These are phyloP conservation scores for Lochmaea capreae DNA, from an alignment of 2,888 invertebrate genomes.

Conservation along the genomic window DNA sequence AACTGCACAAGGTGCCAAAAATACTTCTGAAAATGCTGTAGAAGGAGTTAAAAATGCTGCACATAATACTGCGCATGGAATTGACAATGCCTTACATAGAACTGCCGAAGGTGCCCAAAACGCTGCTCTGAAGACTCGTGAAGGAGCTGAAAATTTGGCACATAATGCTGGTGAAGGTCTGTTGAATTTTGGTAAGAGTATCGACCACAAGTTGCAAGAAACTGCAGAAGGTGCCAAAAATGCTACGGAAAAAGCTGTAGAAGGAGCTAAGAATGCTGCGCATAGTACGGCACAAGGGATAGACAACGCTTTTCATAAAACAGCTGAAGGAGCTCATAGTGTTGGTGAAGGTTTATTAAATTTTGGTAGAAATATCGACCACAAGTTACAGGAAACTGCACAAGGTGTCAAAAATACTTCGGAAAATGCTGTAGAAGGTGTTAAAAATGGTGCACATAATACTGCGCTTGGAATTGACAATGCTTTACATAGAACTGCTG, in stretches of 20 bases:
- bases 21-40: constrained; percentile 38
- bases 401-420: too few relatives aligned
- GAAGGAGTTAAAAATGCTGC: constrained; percentile 37
- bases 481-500: too few relatives aligned
- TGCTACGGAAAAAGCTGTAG: constrained; percentile 35
- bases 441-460: too few relatives aligned
- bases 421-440: too few relatives aligned
- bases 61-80: constrained; percentile 16
- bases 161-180: constrained; percentile 4
- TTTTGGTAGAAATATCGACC: not conserved
- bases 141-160: constrained; percentile 38
- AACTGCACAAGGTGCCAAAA: constrained; percentile 43
- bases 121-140: constrained; percentile 30
- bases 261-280: constrained; percentile 37
- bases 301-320: constrained; percentile 50
- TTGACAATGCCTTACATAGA: constrained; percentile 37
- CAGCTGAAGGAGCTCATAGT: constrained; percentile 38
- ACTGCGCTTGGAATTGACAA: too few relatives aligned
- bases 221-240: constrained; percentile 44
- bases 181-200: not conserved
- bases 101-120: constrained; percentile 38
- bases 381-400: not conserved
- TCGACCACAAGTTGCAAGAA: constrained; percentile 41
- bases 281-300: constrained; percentile 47
- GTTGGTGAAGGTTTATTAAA: not conserved